Percentiles rank a stretch among this genome's conserved stretches.
phyloP scores from a whole-genome alignment of 2,888 invertebrate species.

The Nysson spinosus region DNA sequence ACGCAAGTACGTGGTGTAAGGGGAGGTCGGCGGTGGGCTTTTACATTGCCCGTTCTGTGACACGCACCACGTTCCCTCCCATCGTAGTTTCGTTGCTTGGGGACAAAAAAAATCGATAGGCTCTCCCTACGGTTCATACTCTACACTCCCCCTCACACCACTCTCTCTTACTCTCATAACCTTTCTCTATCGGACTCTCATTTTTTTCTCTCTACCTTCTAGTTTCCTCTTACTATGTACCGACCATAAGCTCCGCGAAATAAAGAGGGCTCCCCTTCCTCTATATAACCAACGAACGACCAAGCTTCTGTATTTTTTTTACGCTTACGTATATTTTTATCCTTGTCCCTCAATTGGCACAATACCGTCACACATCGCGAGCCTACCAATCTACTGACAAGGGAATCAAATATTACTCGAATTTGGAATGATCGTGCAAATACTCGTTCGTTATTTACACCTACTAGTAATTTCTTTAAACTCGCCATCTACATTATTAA shows the following conservation, averaged over 20 bases:
- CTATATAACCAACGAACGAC: constrained; percentile 33
- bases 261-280: too few relatives aligned
- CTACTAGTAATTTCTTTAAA: too few relatives aligned
- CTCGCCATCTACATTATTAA: too few relatives aligned
- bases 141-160: constrained; percentile 2
- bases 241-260: too few relatives aligned
- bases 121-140: constrained; percentile 35
- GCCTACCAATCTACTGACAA: constrained; percentile 1
- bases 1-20: constrained; percentile 53
- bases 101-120: constrained; percentile 61
- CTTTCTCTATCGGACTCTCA: constrained; percentile 11
- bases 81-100: constrained; percentile 50
- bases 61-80: constrained; percentile 45
- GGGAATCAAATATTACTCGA: constrained; percentile 16
- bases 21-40: constrained; percentile 42
- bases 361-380: background rate
- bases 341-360: constrained; percentile 12
- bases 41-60: constrained; percentile 60
- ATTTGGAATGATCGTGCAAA: background rate
- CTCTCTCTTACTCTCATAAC: constrained; percentile 21
- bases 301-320: constrained; percentile 34
- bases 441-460: too few relatives aligned
- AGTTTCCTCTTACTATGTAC: too few relatives aligned
- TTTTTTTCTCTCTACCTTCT: constrained; percentile 7
- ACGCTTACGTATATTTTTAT: constrained; percentile 39